Evolutionary conservation across 64 coral and sea anemone species (phyloP), one percentile per base, ranked within the genome.

Genomic region (Porites lutea): DNA sequence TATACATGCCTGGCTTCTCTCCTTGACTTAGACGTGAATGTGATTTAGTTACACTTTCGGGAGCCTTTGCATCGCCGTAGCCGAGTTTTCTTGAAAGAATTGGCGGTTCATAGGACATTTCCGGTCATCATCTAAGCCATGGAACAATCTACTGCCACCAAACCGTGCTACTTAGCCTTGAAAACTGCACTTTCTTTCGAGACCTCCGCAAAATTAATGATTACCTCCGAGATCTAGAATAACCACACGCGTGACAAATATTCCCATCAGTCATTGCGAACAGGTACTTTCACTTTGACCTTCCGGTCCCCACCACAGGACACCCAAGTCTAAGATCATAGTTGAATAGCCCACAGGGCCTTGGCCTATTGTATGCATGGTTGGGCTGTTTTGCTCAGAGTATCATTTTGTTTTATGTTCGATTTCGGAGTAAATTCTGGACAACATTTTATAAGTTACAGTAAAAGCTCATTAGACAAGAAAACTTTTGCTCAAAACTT

Each of bases 1-100:
- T 84, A 84, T 84, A 97, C 92, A 78, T 97, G 89, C 95, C 95
- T 97, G 95, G 95, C 92, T 97, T 97, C 92, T 97, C 95, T 94
- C 92, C 92, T 80, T 83, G 74, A 82, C 77, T 83, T n/a, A 82
- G 88, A 72, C 89, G 87, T 83, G 92, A 90, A 73, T 92, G 71
- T 83, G 91, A 77, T 91, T 79, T 91, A 85, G 84, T 97, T 13
- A 58, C 91, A 65, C 88, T 94, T 94, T 94, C 92, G 65, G 90
- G 72, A 48, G 88, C 83, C 84, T 97, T 94, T 88, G 69, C 95
- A 91, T 97, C 86, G 70, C 75, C 51, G 62, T 79, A 91, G 84
- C 83, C 83, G 87, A 76, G 93, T 45, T 94, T 97, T 87, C 83
- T 97, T 87, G 81, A 94, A 89, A 94, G 93, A 92, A 92, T 92